Evolutionary conservation across 2,113 vertebrate genomes (phyloP).

Genomic region (Larimichthys polyactis): DNA sequence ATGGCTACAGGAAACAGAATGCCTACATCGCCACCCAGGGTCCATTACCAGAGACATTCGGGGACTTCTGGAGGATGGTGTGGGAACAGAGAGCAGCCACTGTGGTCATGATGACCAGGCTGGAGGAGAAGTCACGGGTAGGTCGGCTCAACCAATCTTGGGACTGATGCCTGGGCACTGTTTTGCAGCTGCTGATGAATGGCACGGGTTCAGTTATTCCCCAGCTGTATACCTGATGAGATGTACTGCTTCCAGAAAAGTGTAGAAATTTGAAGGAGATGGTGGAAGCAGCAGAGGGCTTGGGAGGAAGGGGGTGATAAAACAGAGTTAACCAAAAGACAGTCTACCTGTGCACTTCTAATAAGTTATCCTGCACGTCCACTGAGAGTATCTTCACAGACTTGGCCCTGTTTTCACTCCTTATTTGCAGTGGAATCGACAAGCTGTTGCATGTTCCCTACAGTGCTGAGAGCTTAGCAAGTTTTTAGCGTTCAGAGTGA

Average conservation of each 20-base stretch:
- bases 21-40: slow-evolving; percentile 99
- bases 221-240: slow-evolving; percentile 23
- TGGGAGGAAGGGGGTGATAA: slow-evolving; percentile 2
- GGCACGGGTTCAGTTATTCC: slow-evolving; percentile 46
- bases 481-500: slow-evolving; percentile 31
- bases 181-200: slow-evolving; percentile 25
- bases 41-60: slow-evolving; percentile 95
- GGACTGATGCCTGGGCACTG: neutral
- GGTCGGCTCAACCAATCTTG: slow-evolving; percentile 45
- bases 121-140: slow-evolving; percentile 98
- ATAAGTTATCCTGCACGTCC: slow-evolving; percentile 29
- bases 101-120: slow-evolving; percentile 98
- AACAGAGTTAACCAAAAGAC: slow-evolving; percentile 42
- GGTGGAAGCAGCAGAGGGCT: slow-evolving; percentile 5
- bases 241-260: slow-evolving; percentile 38
- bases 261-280: slow-evolving; percentile 22
- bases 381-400: slow-evolving; percentile 31
- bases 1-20: slow-evolving; percentile 98
- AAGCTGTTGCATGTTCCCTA: slow-evolving; percentile 54
- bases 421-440: slow-evolving; percentile 48
- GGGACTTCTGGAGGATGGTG: slow-evolving; percentile 99
- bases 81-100: slow-evolving; percentile 98
- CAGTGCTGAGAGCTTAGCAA: slow-evolving; percentile 17
- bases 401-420: slow-evolving; percentile 30
- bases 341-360: slow-evolving; percentile 43